phyloP scores from a whole-genome alignment of 2,113 vertebrate genomes.

The Ptilonorhynchus violaceus region DNA sequence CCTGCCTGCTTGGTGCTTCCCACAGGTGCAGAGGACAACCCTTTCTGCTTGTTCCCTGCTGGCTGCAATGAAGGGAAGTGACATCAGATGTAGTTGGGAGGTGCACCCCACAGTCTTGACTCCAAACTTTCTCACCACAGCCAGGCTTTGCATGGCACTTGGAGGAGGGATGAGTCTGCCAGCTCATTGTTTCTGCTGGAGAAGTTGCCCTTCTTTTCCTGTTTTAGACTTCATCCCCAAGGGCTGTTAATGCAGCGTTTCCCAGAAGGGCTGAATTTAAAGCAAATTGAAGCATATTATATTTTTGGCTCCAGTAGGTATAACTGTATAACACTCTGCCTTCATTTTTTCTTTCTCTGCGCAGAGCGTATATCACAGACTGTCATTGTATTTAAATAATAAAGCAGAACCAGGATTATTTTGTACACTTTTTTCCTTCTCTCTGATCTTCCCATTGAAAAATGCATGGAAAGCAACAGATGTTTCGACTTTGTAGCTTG shows the following conservation, averaged over 20 bases:
- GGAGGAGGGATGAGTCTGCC: neutral
- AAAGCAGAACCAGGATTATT: conserved; percentile 66
- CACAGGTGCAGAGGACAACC: neutral
- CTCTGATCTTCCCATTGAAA: conserved; percentile 69
- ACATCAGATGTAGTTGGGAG: neutral
- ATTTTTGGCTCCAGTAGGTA: conserved; percentile 47
- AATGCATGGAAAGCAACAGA: conserved; percentile 73
- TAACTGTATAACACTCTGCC: neutral
- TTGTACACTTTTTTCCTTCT: conserved; percentile 56
- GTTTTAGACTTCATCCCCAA: conserved; percentile 5
- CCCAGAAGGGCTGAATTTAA: conserved; percentile 40
- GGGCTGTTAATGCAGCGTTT: conserved; percentile 16
- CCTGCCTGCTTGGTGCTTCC: neutral
- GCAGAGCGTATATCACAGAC: conserved; percentile 22
- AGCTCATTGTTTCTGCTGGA: conserved; percentile 14
- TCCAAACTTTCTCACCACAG: neutral
- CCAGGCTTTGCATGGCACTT: neutral
- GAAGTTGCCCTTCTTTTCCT: conserved; percentile 13
- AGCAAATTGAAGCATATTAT: conserved; percentile 16
- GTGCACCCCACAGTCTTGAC: neutral
- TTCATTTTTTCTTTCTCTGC: neutral
- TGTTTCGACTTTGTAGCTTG: conserved; percentile 71
- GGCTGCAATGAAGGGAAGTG: neutral
- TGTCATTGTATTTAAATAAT: conserved; percentile 71
- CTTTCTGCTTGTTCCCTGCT: neutral